These are phyloP conservation scores for Callopanchax toddi DNA, from an alignment of 2,113 vertebrate species.

Conservation along the genomic window DNA sequence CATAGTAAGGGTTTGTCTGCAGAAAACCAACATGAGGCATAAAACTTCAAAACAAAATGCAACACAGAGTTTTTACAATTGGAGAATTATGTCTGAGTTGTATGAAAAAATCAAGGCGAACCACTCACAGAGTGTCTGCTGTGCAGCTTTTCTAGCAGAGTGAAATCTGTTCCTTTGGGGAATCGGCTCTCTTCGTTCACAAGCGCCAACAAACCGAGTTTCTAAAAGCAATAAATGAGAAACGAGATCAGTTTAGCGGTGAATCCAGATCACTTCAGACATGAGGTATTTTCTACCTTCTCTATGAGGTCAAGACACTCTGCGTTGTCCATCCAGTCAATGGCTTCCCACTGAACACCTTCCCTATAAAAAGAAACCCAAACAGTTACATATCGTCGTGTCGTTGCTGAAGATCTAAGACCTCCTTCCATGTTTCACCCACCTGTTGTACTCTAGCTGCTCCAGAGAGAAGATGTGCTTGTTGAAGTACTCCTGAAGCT, in stretches of 20 bases:
- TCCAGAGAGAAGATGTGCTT: conserved; percentile 95
- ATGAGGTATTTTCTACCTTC: conserved; percentile 77
- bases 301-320: conserved; percentile 94
- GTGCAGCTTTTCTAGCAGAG: conserved; percentile 92
- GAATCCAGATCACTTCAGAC: background rate
- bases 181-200: conserved; percentile 94
- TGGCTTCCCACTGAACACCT: conserved; percentile 92
- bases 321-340: conserved; percentile 97
- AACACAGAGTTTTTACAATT: background rate
- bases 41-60: background rate
- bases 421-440: background rate
- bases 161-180: conserved; percentile 93
- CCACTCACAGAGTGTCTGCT: conserved; percentile 88
- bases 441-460: conserved; percentile 94
- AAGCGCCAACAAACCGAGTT: conserved; percentile 90
- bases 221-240: conserved; percentile 70
- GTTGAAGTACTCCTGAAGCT: conserved; percentile 94
- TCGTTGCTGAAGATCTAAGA: background rate
- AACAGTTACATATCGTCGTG: background rate
- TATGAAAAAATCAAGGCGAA: conserved; percentile 8
- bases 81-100: conserved; percentile 3
- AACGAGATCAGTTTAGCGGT: background rate
- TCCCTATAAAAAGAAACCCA: conserved; percentile 76
- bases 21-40: conserved; percentile 32
- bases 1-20: conserved; percentile 90